Conservation (phyloP, 1,140 invertebrate genomes). For the Lepidurus arcticus region DNA sequence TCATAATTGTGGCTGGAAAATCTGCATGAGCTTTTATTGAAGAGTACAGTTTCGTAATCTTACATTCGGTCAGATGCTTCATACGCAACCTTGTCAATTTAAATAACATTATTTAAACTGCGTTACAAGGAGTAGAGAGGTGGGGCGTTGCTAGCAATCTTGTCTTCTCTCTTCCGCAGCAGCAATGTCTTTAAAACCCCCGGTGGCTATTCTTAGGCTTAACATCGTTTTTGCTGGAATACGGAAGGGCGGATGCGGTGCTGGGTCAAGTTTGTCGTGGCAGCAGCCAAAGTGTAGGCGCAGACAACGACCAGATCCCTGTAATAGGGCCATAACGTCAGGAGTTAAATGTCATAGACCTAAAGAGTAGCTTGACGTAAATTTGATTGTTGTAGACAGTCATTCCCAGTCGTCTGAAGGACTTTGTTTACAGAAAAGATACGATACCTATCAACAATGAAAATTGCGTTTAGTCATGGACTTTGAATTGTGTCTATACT, state of each 20-base stretch:
- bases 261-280: not conserved
- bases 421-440: not conserved
- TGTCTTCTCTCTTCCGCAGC: not conserved
- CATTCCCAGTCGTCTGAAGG: not conserved
- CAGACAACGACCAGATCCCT: not conserved
- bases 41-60: not conserved
- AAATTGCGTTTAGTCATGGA: not conserved
- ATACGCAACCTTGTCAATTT: not conserved
- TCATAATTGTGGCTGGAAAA: not conserved
- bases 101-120: not conserved
- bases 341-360: not conserved
- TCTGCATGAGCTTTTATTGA: not conserved
- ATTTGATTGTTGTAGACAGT: slow-evolving; percentile 12
- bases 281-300: not conserved
- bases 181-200: not conserved
- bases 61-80: no score
- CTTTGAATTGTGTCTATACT: not conserved
- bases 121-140: not conserved
- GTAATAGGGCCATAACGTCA: not conserved
- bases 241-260: slow-evolving; percentile 10
- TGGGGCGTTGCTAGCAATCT: not conserved
- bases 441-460: not conserved
- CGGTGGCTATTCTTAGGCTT: not conserved
- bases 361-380: not conserved
- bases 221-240: not conserved